Percentiles rank a stretch among this genome's conserved stretches.
phyloP scores from a whole-genome alignment of 2,797 vertebrate genomes.

The Sebastiscus albofasciatus region DNA sequence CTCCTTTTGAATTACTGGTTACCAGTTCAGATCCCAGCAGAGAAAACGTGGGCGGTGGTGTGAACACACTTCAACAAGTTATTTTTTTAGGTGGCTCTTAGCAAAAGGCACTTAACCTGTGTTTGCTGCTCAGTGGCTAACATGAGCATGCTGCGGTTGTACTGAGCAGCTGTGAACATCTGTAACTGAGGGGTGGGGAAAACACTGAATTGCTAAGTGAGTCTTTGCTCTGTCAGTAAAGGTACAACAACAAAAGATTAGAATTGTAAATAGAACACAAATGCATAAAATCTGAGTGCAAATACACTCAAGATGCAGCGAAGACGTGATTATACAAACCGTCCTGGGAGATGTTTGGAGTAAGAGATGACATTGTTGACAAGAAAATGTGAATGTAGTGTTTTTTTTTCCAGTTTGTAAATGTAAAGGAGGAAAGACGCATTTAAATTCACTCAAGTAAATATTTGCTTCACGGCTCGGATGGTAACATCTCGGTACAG shows the following conservation, averaged over 20 bases:
- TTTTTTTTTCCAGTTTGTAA: background rate
- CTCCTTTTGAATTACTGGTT: slow-evolving; percentile 33
- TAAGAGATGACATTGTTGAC: background rate
- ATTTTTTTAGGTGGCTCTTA: slow-evolving; percentile 20
- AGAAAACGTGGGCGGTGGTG: slow-evolving; percentile 14
- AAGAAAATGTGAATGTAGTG: background rate
- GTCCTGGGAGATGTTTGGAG: background rate
- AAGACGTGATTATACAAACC: background rate
- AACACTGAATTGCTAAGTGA: background rate
- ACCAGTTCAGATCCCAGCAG: slow-evolving; percentile 27
- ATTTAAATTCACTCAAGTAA: background rate
- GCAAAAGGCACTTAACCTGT: slow-evolving; percentile 31
- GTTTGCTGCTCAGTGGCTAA: slow-evolving; percentile 27
- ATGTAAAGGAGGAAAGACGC: background rate
- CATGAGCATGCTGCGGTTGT: background rate
- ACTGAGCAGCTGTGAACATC: slow-evolving; percentile 8
- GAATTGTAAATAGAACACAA: background rate
- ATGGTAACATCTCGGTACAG: background rate
- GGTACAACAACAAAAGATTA: background rate
- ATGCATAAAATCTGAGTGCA: background rate
- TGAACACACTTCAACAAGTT: slow-evolving; percentile 19
- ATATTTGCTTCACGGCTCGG: background rate
- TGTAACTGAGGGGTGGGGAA: background rate
- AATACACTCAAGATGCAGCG: background rate
- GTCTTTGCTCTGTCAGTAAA: background rate